Conservation (phyloP, 2,113 vertebrate species). For the Ciconia boyciana region DNA sequence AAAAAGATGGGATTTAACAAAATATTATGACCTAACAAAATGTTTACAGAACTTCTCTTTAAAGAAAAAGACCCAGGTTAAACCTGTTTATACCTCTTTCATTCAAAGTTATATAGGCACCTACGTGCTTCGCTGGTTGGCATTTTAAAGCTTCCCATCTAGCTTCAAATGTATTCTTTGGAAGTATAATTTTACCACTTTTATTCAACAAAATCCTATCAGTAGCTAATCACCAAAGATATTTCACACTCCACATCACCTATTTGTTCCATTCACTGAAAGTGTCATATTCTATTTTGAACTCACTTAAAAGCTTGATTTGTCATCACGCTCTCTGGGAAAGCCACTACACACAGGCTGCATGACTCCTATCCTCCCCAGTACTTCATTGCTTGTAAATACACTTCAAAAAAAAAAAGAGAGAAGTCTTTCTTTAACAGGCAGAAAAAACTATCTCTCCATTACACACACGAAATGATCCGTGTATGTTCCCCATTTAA, state of each 20-base stretch:
- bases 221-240: background rate
- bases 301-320: background rate
- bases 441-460: background rate
- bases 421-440: background rate
- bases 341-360: background rate
- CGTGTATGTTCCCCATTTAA: background rate
- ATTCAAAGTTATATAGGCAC: background rate
- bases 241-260: background rate
- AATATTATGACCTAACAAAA: background rate
- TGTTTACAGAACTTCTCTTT: background rate
- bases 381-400: background rate
- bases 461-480: background rate
- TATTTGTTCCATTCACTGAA: background rate
- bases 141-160: background rate
- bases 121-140: fast-evolving
- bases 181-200: background rate
- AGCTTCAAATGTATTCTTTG: background rate
- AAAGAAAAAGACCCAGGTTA: background rate
- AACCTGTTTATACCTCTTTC: background rate
- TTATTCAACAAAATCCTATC: background rate
- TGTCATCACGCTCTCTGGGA: background rate
- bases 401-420: background rate
- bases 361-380: background rate
- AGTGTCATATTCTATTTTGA: background rate
- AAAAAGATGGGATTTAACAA: background rate